Conservation (phyloP, 2,113 vertebrate genomes). For the Amblyornis subalaris region DNA sequence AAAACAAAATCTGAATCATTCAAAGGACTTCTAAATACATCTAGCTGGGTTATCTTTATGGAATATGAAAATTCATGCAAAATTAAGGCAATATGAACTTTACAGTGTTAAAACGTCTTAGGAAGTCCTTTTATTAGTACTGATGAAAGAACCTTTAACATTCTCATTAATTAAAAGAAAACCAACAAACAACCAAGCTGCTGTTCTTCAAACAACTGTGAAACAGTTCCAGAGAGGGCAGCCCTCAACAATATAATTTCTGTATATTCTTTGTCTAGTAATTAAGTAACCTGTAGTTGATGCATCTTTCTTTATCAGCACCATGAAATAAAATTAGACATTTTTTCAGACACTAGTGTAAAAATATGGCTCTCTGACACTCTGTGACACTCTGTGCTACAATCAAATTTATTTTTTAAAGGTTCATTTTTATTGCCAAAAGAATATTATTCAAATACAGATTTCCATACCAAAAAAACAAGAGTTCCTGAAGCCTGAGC, state of each 20-base stretch:
- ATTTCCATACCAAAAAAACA: not conserved
- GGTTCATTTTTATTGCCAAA: not conserved
- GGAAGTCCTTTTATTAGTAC: not conserved
- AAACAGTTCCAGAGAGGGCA: not conserved
- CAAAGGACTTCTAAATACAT: not conserved
- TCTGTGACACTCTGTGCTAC: not conserved
- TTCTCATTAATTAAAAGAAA: not conserved
- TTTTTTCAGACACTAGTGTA: not conserved
- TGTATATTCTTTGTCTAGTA: not conserved
- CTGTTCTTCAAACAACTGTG: not conserved
- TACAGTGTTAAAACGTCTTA: not conserved
- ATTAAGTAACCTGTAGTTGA: not conserved
- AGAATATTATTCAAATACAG: not conserved
- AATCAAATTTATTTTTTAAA: not conserved
- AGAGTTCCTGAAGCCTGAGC: not conserved
- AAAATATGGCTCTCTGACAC: not conserved
- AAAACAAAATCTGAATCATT: not conserved
- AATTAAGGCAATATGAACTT: not conserved
- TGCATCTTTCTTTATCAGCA: not conserved
- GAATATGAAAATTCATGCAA: not conserved
- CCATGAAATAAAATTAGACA: not conserved
- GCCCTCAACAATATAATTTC: not conserved
- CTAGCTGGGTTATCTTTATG: not conserved
- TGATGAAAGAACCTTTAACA: not conserved
- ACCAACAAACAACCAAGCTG: accelerated